These are phyloP conservation scores for Hyles vespertilio DNA, from an alignment of 1,140 invertebrate genomes.

Conservation along the genomic window DNA sequence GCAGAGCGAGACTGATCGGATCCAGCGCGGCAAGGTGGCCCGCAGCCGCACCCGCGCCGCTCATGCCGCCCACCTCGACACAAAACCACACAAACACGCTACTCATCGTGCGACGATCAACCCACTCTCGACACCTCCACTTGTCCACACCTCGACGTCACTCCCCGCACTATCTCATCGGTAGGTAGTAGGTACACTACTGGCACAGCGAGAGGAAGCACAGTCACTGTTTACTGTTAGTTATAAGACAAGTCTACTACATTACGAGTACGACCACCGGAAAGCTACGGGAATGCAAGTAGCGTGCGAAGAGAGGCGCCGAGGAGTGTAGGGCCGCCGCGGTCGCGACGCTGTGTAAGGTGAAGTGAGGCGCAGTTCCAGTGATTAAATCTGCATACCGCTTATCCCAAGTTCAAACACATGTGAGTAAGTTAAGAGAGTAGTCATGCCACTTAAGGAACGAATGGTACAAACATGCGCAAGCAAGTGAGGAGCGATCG, in stretches of 20 bases:
- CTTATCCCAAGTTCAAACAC: constrained; percentile 64
- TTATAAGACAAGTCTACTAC: constrained; percentile 15
- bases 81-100: constrained; percentile 74
- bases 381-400: constrained; percentile 67
- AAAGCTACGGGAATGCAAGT: constrained; percentile 15
- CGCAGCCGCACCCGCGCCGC: constrained; percentile 66
- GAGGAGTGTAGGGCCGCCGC: constrained; percentile 52
- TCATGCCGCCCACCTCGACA: constrained; percentile 73
- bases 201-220: constrained; percentile 4
- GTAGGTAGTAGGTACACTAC: constrained; percentile 6
- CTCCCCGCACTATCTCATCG: constrained; percentile 31
- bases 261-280: constrained; percentile 2
- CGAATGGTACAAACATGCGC: constrained; percentile 67
- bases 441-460: constrained; percentile 68
- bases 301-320: constrained; percentile 55
- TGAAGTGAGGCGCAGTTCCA: constrained; percentile 44
- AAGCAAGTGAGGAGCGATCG: constrained; percentile 67
- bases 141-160: constrained; percentile 32
- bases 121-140: constrained; percentile 15
- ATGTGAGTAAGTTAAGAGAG: constrained; percentile 61
- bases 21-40: constrained; percentile 67
- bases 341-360: constrained; percentile 63
- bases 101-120: constrained; percentile 65
- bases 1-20: constrained; percentile 68
- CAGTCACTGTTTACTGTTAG: constrained; percentile 12